Percentiles rank a stretch among this genome's conserved stretches.
phyloP scores from a whole-genome alignment of 64 coral and sea anemone species.

The Porites australiensis region DNA sequence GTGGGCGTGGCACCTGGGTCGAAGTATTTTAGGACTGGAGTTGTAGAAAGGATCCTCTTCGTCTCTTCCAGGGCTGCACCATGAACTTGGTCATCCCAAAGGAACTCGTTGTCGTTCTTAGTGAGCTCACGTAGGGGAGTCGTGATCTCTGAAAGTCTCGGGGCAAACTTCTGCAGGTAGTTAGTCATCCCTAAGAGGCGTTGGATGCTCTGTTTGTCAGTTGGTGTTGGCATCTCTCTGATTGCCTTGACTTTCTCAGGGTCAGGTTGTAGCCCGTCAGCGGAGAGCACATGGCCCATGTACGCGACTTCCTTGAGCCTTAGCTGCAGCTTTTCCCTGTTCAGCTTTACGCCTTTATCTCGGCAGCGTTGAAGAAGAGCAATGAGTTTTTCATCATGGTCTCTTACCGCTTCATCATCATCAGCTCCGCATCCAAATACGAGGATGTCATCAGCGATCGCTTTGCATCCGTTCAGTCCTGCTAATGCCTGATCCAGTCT shows the following conservation, averaged over 20 bases:
- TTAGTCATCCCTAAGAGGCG: conserved; percentile 15
- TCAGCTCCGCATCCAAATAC: background rate
- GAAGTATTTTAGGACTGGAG: conserved; percentile 17
- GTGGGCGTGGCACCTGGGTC: too few species aligned
- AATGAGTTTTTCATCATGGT: conserved; percentile 59
- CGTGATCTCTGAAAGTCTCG: too few species aligned
- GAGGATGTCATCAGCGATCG: conserved; percentile 48
- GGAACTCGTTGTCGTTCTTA: too few species aligned
- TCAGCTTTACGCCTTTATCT: conserved; percentile 60
- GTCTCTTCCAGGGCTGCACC: background rate
- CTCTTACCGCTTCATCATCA: conserved; percentile 32
- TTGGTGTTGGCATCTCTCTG: conserved; percentile 15
- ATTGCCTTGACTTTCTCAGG: conserved; percentile 11
- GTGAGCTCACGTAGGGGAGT: too few species aligned
- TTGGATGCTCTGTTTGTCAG: conserved; percentile 19
- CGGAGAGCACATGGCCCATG: background rate
- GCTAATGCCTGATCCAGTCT: conserved; percentile 21
- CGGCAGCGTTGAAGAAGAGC: conserved; percentile 49
- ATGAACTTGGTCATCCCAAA: too few species aligned
- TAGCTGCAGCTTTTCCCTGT: conserved; percentile 19
- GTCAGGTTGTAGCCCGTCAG: background rate
- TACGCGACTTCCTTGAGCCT: background rate
- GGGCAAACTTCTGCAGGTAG: background rate
- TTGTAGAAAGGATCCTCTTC: background rate
- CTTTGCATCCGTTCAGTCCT: conserved; percentile 22